These are phyloP conservation scores for Gouania willdenowi DNA, from an alignment of 2,797 vertebrate species.

Conservation along the genomic window DNA sequence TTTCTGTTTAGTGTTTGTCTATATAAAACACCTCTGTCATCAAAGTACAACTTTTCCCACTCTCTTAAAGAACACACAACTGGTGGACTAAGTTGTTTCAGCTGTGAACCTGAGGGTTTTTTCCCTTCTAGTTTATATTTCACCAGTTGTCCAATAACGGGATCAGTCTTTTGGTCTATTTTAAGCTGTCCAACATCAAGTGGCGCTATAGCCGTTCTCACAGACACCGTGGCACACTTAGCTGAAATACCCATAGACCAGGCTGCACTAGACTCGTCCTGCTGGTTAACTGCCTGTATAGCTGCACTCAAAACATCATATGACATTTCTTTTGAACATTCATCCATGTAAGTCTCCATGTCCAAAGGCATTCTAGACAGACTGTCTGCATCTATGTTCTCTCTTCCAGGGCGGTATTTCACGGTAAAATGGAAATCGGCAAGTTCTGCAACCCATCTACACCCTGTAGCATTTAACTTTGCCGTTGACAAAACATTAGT, in stretches of 20 bases:
- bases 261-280: neutral
- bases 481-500: neutral
- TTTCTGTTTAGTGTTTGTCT: neutral
- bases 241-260: neutral
- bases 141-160: too few relatives aligned
- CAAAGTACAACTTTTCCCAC: neutral
- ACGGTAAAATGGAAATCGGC: constrained; percentile 1
- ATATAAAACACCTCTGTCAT: neutral
- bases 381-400: constrained; percentile 2
- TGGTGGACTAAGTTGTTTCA: neutral
- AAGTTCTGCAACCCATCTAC: constrained; percentile 1
- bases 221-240: neutral
- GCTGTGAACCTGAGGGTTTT: neutral
- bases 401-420: neutral
- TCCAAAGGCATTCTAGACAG: constrained; percentile 5
- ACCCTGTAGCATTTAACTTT: neutral
- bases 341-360: neutral
- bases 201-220: neutral
- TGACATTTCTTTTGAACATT: constrained; percentile 2
- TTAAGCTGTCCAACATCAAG: neutral
- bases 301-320: neutral
- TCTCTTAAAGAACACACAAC: neutral
- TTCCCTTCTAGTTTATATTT: neutral
- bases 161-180: neutral
- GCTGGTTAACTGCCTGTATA: neutral